These are phyloP conservation scores for Drosophila nigrodunni DNA, from an alignment of 1,140 invertebrate genomes.

Conservation along the genomic window DNA sequence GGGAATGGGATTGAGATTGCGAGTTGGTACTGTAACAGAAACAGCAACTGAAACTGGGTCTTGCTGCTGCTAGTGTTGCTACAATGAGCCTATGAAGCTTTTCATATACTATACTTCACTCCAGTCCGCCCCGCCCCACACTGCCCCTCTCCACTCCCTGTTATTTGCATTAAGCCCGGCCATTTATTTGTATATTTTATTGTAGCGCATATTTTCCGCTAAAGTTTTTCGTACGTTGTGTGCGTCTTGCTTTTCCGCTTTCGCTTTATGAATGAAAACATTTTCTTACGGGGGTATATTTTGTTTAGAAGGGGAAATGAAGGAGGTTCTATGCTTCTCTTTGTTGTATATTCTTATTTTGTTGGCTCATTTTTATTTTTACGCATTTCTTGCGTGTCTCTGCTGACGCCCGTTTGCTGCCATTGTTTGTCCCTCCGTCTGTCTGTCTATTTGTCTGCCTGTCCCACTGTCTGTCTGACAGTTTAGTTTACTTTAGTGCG, in stretches of 20 bases:
- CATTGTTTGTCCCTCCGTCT: conserved; percentile 41
- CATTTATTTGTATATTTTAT: conserved; percentile 83
- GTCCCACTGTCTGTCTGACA: conserved; percentile 20
- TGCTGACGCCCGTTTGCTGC: conserved; percentile 16
- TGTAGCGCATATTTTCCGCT: conserved; percentile 78
- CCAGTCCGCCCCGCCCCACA: no score
- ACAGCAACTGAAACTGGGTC: neutral
- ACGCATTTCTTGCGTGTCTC: conserved; percentile 79
- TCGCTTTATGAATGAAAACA: conserved; percentile 77
- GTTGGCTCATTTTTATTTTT: conserved; percentile 78
- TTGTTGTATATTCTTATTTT: conserved; percentile 42
- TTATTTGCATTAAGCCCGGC: conserved; percentile 77
- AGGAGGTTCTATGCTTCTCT: conserved; percentile 52
- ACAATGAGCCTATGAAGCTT: conserved; percentile 49
- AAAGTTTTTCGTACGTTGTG: conserved; percentile 62
- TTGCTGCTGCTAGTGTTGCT: neutral
- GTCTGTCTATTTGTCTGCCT: conserved; percentile 20
- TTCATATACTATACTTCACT: neutral
- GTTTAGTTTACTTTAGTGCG: conserved; percentile 68
- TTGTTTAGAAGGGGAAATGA: conserved; percentile 15
- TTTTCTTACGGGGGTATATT: conserved; percentile 1
- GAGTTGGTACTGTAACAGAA: neutral
- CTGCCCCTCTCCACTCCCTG: conserved; percentile 6
- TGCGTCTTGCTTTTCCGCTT: conserved; percentile 21
- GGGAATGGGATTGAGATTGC: neutral